Base-by-base conservation (phyloP, 2,113 vertebrate species). In the Peucedramus taeniatus region DNA sequence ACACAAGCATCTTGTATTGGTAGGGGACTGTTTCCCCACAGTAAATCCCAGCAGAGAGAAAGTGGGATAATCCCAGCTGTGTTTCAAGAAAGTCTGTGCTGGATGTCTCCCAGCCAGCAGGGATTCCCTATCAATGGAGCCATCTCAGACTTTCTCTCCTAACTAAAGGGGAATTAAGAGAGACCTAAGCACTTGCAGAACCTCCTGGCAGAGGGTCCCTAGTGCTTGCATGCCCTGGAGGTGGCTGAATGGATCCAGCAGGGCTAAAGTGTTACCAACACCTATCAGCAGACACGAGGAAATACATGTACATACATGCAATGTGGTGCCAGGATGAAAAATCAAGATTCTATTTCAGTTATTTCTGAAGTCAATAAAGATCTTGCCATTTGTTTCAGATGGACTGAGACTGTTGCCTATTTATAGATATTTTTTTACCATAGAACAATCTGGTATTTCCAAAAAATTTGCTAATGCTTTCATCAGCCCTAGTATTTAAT, bases 101-200 rank as follows among this genome's bases (percentile, higher is more conserved):
- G 80, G 68, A 53, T 91, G 0, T 50, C 66, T 70, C 65, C 80
- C 74, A 85, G 35, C 61, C 39, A 89, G 70, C 84, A 84, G 31
- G 87, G 82, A 27, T 76, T 69, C 61, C 40, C 79, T 95, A 90
- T 94, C 96, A 81, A 13, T 24, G 44, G 11, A 24, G n/a, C 80
- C 77, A 95, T 95, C 94, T 94, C 79, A 14, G 37, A 82, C 88
- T 95, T 97, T 86, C 94, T 81, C 85, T 74, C 33, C 64, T 77
- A 60, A 75, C 56, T 87, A 18, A 53, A 83, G 16, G 39, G 68
- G 85, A 93, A 66, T 95, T 93, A 90, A 70, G 80, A 65, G 69
- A 85, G 79, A 83, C 40, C 50, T 56, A 63, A 90, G 47, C 87
- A 44, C 56, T 86, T 44, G 76, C 44, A 92, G 84, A 65, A 11